Evolutionary conservation across 2,797 vertebrate species (phyloP).

Genomic region (Aphelocoma californica): DNA sequence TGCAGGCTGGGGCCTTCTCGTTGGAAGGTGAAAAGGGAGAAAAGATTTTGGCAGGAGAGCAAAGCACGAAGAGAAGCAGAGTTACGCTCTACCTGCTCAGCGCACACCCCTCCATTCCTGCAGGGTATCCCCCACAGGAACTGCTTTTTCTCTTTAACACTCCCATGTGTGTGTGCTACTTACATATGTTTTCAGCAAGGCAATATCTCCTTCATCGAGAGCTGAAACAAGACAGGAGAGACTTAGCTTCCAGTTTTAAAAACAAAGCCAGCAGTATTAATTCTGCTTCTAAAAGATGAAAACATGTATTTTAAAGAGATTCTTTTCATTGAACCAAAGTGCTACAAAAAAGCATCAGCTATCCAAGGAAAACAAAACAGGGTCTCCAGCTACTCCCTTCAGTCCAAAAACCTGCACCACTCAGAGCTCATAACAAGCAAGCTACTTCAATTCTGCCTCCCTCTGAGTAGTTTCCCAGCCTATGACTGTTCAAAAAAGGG

Average conservation of each 20-base stretch:
- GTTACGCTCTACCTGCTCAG: not conserved
- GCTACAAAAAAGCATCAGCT: not conserved
- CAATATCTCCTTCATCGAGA: slow-evolving; percentile 98
- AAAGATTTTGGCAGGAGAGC: not conserved
- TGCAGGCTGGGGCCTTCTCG: not conserved
- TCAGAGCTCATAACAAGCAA: not conserved
- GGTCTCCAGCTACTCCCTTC: not conserved
- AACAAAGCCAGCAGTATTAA: not conserved
- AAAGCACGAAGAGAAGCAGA: not conserved
- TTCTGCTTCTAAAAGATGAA: not conserved
- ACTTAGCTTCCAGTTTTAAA: slow-evolving; percentile 22
- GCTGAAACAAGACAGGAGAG: slow-evolving; percentile 78
- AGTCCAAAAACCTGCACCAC: not conserved
- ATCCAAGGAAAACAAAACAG: not conserved
- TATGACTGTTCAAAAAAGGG: not conserved
- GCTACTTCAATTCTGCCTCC: not conserved
- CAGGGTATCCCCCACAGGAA: not conserved
- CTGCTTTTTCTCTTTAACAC: not conserved
- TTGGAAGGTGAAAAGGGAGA: not conserved
- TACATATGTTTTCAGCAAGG: slow-evolving; percentile 96
- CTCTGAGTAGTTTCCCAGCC: not conserved
- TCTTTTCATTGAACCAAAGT: not conserved
- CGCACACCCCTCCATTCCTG: not conserved
- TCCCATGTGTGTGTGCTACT: slow-evolving; percentile 63
- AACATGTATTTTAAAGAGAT: not conserved